phyloP scores from a whole-genome alignment of 2,888 invertebrate species.

The Euplexia lucipara region DNA sequence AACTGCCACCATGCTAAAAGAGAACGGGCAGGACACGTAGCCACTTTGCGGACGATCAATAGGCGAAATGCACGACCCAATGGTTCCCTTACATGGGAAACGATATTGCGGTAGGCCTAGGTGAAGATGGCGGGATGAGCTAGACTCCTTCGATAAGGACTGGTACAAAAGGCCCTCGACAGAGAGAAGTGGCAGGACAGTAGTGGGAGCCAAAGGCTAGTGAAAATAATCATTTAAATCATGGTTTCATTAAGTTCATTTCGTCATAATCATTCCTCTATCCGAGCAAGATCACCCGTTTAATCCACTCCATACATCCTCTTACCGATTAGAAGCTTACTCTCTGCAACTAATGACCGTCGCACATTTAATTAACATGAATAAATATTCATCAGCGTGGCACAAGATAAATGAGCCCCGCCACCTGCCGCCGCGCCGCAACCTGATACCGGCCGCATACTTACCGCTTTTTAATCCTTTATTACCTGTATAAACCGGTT shows the following conservation, averaged over 20 bases:
- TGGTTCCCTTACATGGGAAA: no score
- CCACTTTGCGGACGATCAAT: no score
- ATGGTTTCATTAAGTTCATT: not conserved
- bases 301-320: constrained; percentile 7
- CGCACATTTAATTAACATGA: constrained; percentile 69
- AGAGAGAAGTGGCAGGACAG: no score
- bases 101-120: no score
- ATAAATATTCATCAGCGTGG: constrained; percentile 72
- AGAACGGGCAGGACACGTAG: no score
- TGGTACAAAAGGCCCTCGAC: no score
- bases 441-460: constrained; percentile 44
- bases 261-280: not conserved
- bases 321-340: constrained; percentile 19
- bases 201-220: no score
- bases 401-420: constrained; percentile 67
- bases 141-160: no score
- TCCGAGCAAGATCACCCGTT: constrained; percentile 1
- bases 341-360: constrained; percentile 57
- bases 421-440: constrained; percentile 56
- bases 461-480: constrained; percentile 61
- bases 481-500: constrained; percentile 50
- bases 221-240: no score
- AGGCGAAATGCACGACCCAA: no score
- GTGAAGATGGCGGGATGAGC: no score
- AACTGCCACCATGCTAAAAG: no score